Evolutionary conservation across 2,113 vertebrate species (phyloP), one percentile per base, ranked within the genome.

Genomic region (Lophotis ruficrista): DNA sequence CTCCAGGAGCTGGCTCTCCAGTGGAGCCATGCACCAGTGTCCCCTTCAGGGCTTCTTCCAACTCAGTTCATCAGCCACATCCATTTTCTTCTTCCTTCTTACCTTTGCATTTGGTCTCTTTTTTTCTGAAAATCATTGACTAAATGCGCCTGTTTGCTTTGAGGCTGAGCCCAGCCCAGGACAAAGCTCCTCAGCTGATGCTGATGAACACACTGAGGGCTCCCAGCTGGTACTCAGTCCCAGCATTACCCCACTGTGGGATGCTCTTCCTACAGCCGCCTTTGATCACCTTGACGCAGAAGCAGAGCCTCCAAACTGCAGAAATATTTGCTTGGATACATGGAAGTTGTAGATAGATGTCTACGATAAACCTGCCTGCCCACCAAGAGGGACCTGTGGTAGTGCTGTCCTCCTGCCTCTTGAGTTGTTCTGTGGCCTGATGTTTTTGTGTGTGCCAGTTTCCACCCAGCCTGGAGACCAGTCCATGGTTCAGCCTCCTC

Each of bases 11-110:
- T 79, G 41, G 25, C 11, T 87, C 9, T 61, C 23, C 51, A 33
- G 0, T 16, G 47, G 33, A 35, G 2, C 38, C 4, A 1, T 4
- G 10, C 25, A 27, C 27, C 70, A 30, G 4, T 65, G 60, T 30
- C 47, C 53, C 35, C 47, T 69, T 53, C 33, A 24, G 30, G 25
- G 12, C 37, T 72, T 57, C 27, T 48, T 54, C 24, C 27, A 19
- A 2, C n/a, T 54, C 2, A 0, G 19, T 37, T 47, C n/a, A 47
- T 19, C 47, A 58, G 4, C 13, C 21, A 4, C 24, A 5, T 11
- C 28, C 15, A 0, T 37, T 79, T 87, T 38, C n/a, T 81, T 24
- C 37, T 64, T 79, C 41, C 48, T 48, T 51, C 64, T 89, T 51
- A 30, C 10, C 53, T 60, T 45, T 45, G 27, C 9, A 3, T 50